Base-by-base conservation (phyloP, 2,797 vertebrate species). In the Myoxocephalus aenaeus region DNA sequence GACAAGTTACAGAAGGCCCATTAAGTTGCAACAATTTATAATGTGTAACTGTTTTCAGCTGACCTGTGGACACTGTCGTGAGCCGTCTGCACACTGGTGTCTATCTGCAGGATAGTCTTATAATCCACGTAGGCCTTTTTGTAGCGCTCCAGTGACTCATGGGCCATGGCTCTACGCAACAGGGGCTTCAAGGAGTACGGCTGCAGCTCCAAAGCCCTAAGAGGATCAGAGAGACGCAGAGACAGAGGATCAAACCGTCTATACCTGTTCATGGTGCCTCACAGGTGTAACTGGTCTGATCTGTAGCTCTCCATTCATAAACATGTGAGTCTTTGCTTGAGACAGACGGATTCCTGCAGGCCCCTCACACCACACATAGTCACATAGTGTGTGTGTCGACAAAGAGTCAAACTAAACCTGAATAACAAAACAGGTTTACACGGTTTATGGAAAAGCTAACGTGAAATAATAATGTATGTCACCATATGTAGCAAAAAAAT, bases 151-250 rank as follows among this genome's bases (percentile, higher is more conserved):
- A 98, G 84, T 3, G 96, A 94, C 85, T 99, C 98, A 36, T 96
- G 95, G 14, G 98, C 98, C 94, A 96, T 93, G 1, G 98, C 98
- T 77, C 98, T 94, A 40, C 98, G 96, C 17, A 99, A 86, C 79
- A 99, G 96, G 64, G 98, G 96, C 92, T 99, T 99, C 80, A 99
- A 65, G 46, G 96, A 95, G 89, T 95, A 99, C 0, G 98, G 97
- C 72, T 96, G 96, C 82, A 98, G 96, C 90, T 97, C 97, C 94
- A 99, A 93, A 70, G 98, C 96, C 90, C 98, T 99, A 93, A 85
- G 80, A 86, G 90, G 90, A 93, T 92, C 88, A 92, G 86, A 90
- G 67, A 88, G 73, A 88, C 10, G 27, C 53, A 87, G 57, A 81
- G 71, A 83, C 62, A 73, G 57, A 82, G 87, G 88, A 92, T 94